Conservation (phyloP, 2,113 vertebrate genomes). For the Dinomys branickii region DNA sequence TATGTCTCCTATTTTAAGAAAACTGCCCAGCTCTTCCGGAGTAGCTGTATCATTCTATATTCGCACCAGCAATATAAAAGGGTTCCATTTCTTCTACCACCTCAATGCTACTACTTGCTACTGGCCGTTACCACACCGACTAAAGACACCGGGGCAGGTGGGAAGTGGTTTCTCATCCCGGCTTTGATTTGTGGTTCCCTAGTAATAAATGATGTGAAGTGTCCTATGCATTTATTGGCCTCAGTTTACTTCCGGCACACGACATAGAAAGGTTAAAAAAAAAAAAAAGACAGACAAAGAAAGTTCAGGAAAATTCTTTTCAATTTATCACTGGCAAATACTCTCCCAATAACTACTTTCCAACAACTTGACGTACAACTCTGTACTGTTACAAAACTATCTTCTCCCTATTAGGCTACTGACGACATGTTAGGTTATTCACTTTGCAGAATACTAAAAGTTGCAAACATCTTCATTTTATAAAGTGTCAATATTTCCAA, state of each 20-base stretch:
- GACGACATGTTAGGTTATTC: neutral
- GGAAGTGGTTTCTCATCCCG: neutral
- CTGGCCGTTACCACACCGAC: neutral
- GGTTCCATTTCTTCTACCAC: neutral
- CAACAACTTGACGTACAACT: conserved; percentile 1
- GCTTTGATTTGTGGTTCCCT: neutral
- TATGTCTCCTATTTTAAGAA: neutral
- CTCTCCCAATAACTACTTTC: neutral
- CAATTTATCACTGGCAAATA: conserved; percentile 13
- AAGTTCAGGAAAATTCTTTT: conserved; percentile 19
- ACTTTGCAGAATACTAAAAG: neutral
- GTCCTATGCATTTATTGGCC: neutral
- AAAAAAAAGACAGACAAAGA: neutral
- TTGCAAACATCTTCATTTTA: conserved; percentile 17
- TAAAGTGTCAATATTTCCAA: neutral
- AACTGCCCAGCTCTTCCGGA: conserved; percentile 25
- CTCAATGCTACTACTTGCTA: neutral
- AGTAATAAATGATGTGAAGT: neutral
- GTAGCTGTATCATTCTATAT: neutral
- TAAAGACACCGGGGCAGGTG: neutral
- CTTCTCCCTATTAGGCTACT: neutral
- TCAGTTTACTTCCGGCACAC: conserved; percentile 5
- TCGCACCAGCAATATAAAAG: neutral
- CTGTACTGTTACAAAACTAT: neutral
- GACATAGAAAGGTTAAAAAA: neutral